These are phyloP conservation scores for Intellagama lesueurii DNA, from an alignment of 2,797 vertebrate species.

Conservation along the genomic window DNA sequence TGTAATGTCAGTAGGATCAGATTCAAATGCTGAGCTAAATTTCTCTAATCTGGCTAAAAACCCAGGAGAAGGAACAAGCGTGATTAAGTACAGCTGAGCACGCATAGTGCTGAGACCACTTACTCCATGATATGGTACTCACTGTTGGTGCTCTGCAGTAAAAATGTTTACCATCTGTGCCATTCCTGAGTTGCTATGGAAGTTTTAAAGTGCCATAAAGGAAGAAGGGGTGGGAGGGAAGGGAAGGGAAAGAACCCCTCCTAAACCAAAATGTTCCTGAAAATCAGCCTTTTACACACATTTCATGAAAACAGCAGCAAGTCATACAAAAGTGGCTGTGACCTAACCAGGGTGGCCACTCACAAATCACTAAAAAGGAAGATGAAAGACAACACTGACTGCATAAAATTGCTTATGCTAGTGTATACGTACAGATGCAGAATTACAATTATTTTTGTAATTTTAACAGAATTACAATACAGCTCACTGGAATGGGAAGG, in stretches of 20 bases:
- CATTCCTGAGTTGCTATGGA: constrained; percentile 67
- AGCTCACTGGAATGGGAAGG: too few relatives aligned
- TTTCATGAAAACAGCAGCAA: constrained; percentile 51
- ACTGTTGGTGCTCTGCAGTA: constrained; percentile 69
- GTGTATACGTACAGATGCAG: too few relatives aligned
- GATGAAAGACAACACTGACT: too few relatives aligned
- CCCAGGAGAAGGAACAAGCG: constrained; percentile 70
- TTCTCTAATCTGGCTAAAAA: constrained; percentile 66
- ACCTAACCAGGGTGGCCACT: background rate
- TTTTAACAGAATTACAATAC: too few relatives aligned
- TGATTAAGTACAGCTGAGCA: constrained; percentile 76
- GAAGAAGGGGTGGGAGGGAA: constrained; percentile 54
- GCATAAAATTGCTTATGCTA: too few relatives aligned
- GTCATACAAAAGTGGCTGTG: background rate
- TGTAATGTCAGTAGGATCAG: constrained; percentile 43
- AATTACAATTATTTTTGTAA: too few relatives aligned
- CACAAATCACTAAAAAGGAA: too few relatives aligned
- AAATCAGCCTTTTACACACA: constrained; percentile 53
- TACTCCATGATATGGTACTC: constrained; percentile 67
- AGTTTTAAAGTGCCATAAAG: constrained; percentile 48
- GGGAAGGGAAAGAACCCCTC: constrained; percentile 35
- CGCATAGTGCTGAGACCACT: constrained; percentile 70
- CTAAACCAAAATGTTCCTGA: constrained; percentile 49
- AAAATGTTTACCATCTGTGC: constrained; percentile 76
- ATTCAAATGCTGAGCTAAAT: constrained; percentile 43